Conservation (phyloP, 2,888 invertebrate genomes). For the Scelioninae gen. 1 region DNA sequence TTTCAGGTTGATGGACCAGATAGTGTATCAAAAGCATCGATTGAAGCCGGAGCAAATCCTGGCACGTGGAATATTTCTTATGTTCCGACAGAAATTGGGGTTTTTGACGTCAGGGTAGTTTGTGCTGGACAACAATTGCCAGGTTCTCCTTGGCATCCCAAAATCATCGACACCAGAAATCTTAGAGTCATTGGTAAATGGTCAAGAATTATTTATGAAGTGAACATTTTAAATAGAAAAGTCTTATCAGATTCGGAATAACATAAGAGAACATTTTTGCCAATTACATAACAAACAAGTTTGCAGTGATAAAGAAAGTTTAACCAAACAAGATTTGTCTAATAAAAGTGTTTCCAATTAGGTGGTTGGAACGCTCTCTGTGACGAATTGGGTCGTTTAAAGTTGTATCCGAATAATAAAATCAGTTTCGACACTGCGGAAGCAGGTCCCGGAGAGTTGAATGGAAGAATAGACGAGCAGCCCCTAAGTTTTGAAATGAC, state of each 20-base stretch:
- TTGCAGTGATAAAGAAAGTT: neutral
- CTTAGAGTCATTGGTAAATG: slow-evolving; percentile 85
- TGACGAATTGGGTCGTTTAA: slow-evolving; percentile 90
- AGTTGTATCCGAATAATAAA: slow-evolving; percentile 88
- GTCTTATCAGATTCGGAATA: too few relatives aligned
- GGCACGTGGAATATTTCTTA: slow-evolving; percentile 96
- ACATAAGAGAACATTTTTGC: too few relatives aligned
- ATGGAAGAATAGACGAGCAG: slow-evolving; percentile 87
- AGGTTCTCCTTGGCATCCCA: slow-evolving; percentile 93
- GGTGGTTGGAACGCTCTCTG: slow-evolving; percentile 95
- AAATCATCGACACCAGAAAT: slow-evolving; percentile 86
- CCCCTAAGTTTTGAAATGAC: slow-evolving; percentile 81
- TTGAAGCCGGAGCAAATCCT: slow-evolving; percentile 88
- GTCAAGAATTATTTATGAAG: too few relatives aligned
- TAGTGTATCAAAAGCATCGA: slow-evolving; percentile 85
- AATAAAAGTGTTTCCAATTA: slow-evolving; percentile 17
- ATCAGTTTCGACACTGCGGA: slow-evolving; percentile 94
- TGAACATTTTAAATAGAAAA: too few relatives aligned
- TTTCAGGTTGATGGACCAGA: slow-evolving; percentile 87
- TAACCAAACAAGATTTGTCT: neutral
- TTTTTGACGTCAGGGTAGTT: slow-evolving; percentile 94
- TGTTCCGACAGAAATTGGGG: slow-evolving; percentile 95
- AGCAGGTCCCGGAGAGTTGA: slow-evolving; percentile 94
- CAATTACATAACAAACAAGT: slow-evolving; percentile 40
- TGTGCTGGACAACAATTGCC: slow-evolving; percentile 86